Base-by-base conservation (phyloP, 1,140 invertebrate species). In the Bombus pascuorum region DNA sequence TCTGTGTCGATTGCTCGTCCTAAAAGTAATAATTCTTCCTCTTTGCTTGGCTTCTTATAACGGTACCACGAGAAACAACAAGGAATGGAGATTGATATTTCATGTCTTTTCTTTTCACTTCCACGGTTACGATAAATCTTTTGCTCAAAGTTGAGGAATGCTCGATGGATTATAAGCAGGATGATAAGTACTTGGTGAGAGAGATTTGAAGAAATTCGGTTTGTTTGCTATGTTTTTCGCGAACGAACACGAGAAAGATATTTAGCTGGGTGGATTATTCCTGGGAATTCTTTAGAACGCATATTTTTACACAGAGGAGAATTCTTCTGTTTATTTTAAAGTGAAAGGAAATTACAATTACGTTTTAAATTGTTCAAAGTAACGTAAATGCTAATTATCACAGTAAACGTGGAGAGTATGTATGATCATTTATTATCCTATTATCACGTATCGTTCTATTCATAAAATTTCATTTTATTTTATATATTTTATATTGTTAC, bases 141-240 rank as follows among this genome's bases (percentile, higher is more conserved):
- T 68, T 18, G 15, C 66, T 18, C 1, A 18, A 28, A 25, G 0
- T 32, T 10, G 42, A 74, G 32, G 34, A 70, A 70, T 4, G 22
- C 77, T 66, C 32, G 77, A 47, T 79, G 42, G 77, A 79, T 79
- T 79, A 47, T 47, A 18, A 66, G 39, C 32, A 39, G 59, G 1
- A 22, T 5, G 18, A 18, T 53, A 53, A 5, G 47, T 0, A 53
- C 47, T 53, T 53, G 47, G 1, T 39, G 34, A 9, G n/a, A 37
- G 37, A 42, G 34, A 28, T 28, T 70, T 28, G 37, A 39, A 70
- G 25, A 39, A 70, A 22, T 70, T 70, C 1, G 68, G 4, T 28
- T 12, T 22, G 15, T 70, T 34, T 25, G 22, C 34, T 25, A 10
- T 12, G 32, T 13, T 71, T 71, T n/a, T 25, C 70, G 22, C 37